Evolutionary conservation across 1,140 invertebrate species (phyloP).

Genomic region (Apis cerana): DNA sequence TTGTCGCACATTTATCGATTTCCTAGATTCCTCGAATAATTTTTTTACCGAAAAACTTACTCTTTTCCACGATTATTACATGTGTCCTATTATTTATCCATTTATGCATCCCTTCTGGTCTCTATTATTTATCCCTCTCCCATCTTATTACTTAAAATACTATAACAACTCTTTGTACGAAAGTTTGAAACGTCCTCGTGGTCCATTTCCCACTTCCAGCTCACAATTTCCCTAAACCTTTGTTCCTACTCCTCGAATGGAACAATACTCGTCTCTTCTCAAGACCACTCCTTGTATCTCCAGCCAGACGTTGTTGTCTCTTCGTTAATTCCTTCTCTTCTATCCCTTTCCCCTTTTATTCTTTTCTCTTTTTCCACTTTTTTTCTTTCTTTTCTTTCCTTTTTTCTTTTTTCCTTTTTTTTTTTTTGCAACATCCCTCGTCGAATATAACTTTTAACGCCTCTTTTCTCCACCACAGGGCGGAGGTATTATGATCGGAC

Average conservation of each 20-base stretch:
- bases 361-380: background rate
- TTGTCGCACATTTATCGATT: too few species aligned
- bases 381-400: background rate
- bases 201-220: slow-evolving; percentile 1
- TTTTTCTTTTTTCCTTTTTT: background rate
- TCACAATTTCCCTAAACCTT: background rate
- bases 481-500: background rate
- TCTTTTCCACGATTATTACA: too few species aligned
- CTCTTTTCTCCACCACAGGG: background rate
- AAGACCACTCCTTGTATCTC: background rate
- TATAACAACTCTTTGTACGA: too few species aligned
- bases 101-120: too few species aligned
- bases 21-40: too few species aligned
- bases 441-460: background rate
- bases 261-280: slow-evolving; percentile 8
- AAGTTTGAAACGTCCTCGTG: background rate
- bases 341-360: too few species aligned
- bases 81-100: too few species aligned
- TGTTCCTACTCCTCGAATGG: background rate
- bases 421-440: background rate
- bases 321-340: background rate
- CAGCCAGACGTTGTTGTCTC: background rate
- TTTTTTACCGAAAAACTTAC: too few species aligned
- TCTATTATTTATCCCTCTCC: too few species aligned
- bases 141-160: background rate